phyloP scores from a whole-genome alignment of 2,113 vertebrate species.

The Neodontobutis hainanensis region DNA sequence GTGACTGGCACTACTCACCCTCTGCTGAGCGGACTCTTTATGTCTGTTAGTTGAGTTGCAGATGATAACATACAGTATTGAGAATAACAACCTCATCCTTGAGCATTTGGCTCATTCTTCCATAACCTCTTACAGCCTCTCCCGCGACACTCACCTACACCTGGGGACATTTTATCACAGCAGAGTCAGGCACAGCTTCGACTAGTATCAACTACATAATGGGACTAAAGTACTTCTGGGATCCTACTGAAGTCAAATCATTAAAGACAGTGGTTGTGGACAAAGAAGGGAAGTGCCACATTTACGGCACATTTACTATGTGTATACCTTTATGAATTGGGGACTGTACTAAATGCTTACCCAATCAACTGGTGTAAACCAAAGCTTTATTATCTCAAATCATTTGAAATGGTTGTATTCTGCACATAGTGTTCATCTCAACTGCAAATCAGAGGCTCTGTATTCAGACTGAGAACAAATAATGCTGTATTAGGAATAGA shows the following conservation, averaged over 20 bases:
- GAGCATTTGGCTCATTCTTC: too few relatives aligned
- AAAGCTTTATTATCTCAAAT: constrained; percentile 29
- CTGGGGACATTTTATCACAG: constrained; percentile 33
- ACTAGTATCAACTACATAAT: constrained; percentile 36
- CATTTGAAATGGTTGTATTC: not conserved
- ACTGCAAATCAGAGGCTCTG: constrained; percentile 27
- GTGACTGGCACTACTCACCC: constrained; percentile 20
- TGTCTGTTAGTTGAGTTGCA: constrained; percentile 6
- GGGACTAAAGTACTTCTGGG: constrained; percentile 30
- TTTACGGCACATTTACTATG: constrained; percentile 4
- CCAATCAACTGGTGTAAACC: not conserved
- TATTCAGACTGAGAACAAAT: constrained; percentile 42
- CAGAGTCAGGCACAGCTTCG: constrained; percentile 26
- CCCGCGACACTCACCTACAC: constrained; percentile 32
- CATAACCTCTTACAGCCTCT: not conserved
- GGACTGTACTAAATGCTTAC: not conserved
- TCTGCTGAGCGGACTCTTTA: constrained; percentile 26
- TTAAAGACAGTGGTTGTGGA: constrained; percentile 36
- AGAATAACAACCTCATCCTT: not conserved
- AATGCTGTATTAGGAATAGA: constrained; percentile 26
- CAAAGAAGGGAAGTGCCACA: constrained; percentile 22
- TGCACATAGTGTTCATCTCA: constrained; percentile 10
- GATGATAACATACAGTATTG: constrained; percentile 14
- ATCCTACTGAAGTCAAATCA: constrained; percentile 38
- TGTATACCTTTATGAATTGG: not conserved